Evolutionary conservation across 2,888 invertebrate species (phyloP).

Genomic region (Caenorhabditis parvicauda): DNA sequence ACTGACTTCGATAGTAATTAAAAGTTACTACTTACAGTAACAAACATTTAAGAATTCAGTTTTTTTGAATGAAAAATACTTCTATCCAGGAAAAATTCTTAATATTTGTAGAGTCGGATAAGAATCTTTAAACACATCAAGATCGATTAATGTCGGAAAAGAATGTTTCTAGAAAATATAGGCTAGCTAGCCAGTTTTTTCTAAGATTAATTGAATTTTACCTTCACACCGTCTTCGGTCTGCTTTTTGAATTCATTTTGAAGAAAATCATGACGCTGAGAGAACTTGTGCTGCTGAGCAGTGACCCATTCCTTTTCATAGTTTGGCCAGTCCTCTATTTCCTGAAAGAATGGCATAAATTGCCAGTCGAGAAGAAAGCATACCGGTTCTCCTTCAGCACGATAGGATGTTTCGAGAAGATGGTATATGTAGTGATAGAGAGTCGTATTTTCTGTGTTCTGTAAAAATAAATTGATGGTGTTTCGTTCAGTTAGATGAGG

Average conservation of each 20-base stretch:
- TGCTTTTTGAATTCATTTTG: conserved; percentile 51
- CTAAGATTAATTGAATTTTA: conserved; percentile 9
- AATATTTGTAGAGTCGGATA: too few relatives aligned
- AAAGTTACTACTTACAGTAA: too few relatives aligned
- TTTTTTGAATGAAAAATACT: too few relatives aligned
- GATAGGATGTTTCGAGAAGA: conserved; percentile 16
- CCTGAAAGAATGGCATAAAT: not conserved
- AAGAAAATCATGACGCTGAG: conserved; percentile 24
- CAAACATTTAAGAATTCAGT: too few relatives aligned
- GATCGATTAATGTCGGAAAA: too few relatives aligned
- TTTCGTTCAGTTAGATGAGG: too few relatives aligned
- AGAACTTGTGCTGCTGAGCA: not conserved
- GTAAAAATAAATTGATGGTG: too few relatives aligned
- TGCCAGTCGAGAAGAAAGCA: not conserved
- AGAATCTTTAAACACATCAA: too few relatives aligned
- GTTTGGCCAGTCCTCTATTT: not conserved
- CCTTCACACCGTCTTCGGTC: conserved; percentile 59
- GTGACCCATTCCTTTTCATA: not conserved
- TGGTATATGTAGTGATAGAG: conserved; percentile 9
- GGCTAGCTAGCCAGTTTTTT: not conserved
- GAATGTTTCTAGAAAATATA: not conserved
- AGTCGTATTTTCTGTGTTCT: conserved; percentile 5
- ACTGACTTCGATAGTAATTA: too few relatives aligned
- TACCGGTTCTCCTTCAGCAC: not conserved
- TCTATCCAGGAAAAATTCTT: too few relatives aligned